Evolutionary conservation across 2,113 vertebrate genomes (phyloP).

Genomic region (Misgurnus mizolepis): DNA sequence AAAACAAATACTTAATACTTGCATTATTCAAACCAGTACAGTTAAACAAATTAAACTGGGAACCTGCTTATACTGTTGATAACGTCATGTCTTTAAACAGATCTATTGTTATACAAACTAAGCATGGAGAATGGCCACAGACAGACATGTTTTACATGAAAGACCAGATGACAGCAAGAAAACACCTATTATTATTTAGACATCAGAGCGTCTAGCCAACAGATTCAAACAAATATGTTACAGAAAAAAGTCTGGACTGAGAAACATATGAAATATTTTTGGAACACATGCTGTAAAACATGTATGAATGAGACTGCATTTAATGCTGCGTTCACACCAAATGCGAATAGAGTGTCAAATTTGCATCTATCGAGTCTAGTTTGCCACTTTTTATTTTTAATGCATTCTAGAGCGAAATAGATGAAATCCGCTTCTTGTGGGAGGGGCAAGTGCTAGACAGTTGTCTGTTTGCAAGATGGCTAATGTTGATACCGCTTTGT

Average conservation of each 20-base stretch:
- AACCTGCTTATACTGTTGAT: neutral
- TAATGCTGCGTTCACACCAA: too few relatives aligned
- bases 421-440: too few relatives aligned
- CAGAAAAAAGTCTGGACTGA: neutral
- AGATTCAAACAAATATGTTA: neutral
- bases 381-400: too few relatives aligned
- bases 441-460: too few relatives aligned
- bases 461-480: too few relatives aligned
- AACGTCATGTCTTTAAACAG: conserved; percentile 3
- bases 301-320: neutral
- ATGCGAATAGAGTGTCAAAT: too few relatives aligned
- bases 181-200: neutral
- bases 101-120: neutral
- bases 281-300: too few relatives aligned
- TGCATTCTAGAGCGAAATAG: too few relatives aligned
- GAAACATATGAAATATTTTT: neutral
- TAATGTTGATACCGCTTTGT: too few relatives aligned
- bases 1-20: neutral
- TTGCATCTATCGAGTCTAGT: too few relatives aligned
- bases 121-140: neutral
- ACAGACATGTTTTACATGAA: conserved; percentile 34
- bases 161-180: neutral
- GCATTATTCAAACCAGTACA: conserved; percentile 38
- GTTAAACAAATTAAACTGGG: conserved; percentile 11
- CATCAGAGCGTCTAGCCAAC: neutral